Evolutionary conservation across 2,797 vertebrate genomes (phyloP).

Genomic region (Pampus argenteus): DNA sequence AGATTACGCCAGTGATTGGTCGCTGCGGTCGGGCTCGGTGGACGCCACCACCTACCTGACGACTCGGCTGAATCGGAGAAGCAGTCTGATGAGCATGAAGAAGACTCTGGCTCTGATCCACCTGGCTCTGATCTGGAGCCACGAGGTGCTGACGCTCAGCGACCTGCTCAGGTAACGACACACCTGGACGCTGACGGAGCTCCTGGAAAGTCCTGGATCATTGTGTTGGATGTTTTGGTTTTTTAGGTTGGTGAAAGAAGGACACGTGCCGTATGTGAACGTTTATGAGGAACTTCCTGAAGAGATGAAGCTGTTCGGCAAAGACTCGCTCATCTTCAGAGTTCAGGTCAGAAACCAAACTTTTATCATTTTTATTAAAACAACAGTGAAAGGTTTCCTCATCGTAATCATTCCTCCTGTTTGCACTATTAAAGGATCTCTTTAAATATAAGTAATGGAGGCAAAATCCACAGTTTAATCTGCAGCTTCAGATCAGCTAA

Average conservation of each 20-base stretch:
- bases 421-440: too few relatives aligned
- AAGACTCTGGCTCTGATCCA: constrained; percentile 91
- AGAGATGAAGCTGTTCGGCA: constrained; percentile 76
- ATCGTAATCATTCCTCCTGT: too few relatives aligned
- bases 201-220: background rate
- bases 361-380: too few relatives aligned
- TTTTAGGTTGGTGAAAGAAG: constrained; percentile 77
- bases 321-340: constrained; percentile 72
- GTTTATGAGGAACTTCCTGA: constrained; percentile 76
- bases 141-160: constrained; percentile 88
- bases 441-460: too few relatives aligned
- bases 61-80: constrained; percentile 27
- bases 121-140: constrained; percentile 90
- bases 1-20: constrained; percentile 53
- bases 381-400: too few relatives aligned
- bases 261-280: constrained; percentile 77
- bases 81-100: constrained; percentile 86
- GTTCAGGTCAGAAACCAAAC: constrained; percentile 64
- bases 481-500: too few relatives aligned
- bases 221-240: background rate
- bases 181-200: background rate
- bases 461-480: too few relatives aligned
- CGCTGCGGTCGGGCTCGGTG: constrained; percentile 82
- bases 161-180: constrained; percentile 90
- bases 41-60: constrained; percentile 75